phyloP scores from a whole-genome alignment of 2,113 vertebrate species.

The Hippocampus mohnikei region DNA sequence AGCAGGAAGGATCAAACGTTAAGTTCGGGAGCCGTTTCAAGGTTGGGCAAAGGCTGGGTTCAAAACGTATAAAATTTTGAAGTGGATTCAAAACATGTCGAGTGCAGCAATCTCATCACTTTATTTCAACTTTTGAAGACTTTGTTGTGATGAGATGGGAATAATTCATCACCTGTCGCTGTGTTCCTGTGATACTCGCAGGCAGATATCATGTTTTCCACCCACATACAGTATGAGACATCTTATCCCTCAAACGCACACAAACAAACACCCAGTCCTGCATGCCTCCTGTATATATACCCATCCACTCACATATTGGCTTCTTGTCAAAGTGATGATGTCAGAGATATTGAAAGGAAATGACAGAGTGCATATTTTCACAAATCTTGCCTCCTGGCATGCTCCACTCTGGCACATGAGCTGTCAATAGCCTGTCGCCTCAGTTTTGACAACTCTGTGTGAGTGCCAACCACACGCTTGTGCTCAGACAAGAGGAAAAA shows the following conservation, averaged over 20 bases:
- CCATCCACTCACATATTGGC: conserved; percentile 28
- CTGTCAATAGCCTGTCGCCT: conserved; percentile 73
- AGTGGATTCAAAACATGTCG: conserved; percentile 32
- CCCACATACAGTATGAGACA: conserved; percentile 37
- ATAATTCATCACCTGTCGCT: conserved; percentile 26
- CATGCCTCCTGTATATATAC: background rate
- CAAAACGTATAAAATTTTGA: conserved; percentile 31
- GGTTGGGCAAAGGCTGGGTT: conserved; percentile 35
- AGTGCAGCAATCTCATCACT: conserved; percentile 41
- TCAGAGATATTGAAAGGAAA: conserved; percentile 65
- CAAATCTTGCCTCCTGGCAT: conserved; percentile 70
- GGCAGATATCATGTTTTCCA: conserved; percentile 37
- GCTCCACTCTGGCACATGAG: conserved; percentile 56
- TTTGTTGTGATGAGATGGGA: conserved; percentile 39
- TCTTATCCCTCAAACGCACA: conserved; percentile 33
- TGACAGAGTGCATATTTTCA: conserved; percentile 72
- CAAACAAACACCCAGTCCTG: conserved; percentile 28
- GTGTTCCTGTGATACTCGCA: conserved; percentile 18
- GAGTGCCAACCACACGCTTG: conserved; percentile 51
- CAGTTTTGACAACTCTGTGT: conserved; percentile 64
- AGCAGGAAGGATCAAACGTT: conserved; percentile 64
- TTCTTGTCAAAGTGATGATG: conserved; percentile 66
- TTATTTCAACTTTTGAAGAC: conserved; percentile 35
- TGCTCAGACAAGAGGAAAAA: conserved; percentile 52
- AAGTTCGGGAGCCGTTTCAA: conserved; percentile 52